Evolutionary conservation across 2,888 invertebrate genomes (phyloP).

Genomic region (Tipula unca): DNA sequence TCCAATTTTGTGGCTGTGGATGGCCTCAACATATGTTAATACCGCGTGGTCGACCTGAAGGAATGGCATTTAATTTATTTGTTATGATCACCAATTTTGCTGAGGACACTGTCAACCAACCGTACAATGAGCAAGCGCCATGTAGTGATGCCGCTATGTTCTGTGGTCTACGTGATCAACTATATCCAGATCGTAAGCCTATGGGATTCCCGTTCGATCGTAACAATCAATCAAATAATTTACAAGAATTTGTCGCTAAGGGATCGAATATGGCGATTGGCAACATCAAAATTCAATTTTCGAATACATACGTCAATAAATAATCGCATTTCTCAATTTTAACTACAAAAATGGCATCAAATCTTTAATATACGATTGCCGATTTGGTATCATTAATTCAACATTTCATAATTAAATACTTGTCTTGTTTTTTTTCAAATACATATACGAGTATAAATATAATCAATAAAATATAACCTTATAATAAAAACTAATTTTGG

Average conservation of each 20-base stretch:
- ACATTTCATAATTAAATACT: background rate
- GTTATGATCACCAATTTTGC: conserved; percentile 61
- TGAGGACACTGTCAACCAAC: conserved; percentile 41
- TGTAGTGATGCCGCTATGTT: conserved; percentile 60
- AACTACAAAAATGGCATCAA: background rate
- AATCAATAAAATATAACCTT: background rate
- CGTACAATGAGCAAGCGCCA: conserved; percentile 25
- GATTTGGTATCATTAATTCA: background rate
- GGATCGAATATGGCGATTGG: conserved; percentile 54
- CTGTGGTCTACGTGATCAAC: conserved; percentile 58
- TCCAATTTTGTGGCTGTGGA: conserved; percentile 82
- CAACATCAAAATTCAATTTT: background rate
- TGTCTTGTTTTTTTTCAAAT: too few relatives aligned
- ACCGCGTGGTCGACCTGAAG: conserved; percentile 47
- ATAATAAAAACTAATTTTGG: too few relatives aligned
- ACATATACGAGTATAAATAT: too few relatives aligned
- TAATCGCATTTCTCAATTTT: background rate
- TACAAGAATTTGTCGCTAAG: conserved; percentile 55
- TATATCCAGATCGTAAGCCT: conserved; percentile 56
- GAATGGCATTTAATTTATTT: conserved; percentile 56
- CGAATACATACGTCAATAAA: conserved; percentile 16
- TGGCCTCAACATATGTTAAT: conserved; percentile 75
- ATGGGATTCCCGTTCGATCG: conserved; percentile 58
- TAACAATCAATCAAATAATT: conserved; percentile 43
- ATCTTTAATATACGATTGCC: background rate